These are phyloP conservation scores for Microctenopoma steveboyesi DNA, from an alignment of 2,797 vertebrate species.

Conservation along the genomic window DNA sequence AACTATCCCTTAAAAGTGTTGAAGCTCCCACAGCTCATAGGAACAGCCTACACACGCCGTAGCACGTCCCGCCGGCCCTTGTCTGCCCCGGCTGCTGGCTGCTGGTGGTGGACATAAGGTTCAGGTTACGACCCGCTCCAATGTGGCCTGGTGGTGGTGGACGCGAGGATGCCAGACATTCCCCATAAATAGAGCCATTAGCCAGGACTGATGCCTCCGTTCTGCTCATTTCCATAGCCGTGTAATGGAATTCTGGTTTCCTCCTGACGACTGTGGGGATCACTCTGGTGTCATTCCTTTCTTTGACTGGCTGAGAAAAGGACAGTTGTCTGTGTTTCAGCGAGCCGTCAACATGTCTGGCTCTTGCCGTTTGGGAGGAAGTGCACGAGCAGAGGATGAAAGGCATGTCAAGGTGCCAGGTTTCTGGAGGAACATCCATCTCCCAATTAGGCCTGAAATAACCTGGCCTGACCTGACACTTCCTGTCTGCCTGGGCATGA, in stretches of 20 bases:
- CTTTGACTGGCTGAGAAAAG: slow-evolving; percentile 48
- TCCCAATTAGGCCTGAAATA: slow-evolving; percentile 83
- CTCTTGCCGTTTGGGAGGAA: slow-evolving; percentile 72
- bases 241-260: slow-evolving; percentile 22
- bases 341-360: slow-evolving; percentile 78
- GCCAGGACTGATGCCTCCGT: slow-evolving; percentile 56
- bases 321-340: slow-evolving; percentile 71
- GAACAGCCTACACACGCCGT: slow-evolving; percentile 24
- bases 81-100: slow-evolving; percentile 82
- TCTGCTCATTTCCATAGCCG: slow-evolving; percentile 45
- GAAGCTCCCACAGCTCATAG: slow-evolving; percentile 18
- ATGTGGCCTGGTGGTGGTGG: slow-evolving; percentile 47
- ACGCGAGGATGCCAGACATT: slow-evolving; percentile 65
- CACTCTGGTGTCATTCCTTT: slow-evolving; percentile 44
- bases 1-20: slow-evolving; percentile 6
- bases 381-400: slow-evolving; percentile 71
- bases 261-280: slow-evolving; percentile 11
- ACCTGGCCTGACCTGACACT: slow-evolving; percentile 75
- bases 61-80: slow-evolving; percentile 44
- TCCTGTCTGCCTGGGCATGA: slow-evolving; percentile 65
- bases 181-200: slow-evolving; percentile 77
- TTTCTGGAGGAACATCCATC: slow-evolving; percentile 82
- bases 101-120: slow-evolving; percentile 82
- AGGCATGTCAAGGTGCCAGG: slow-evolving; percentile 82
- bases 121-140: slow-evolving; percentile 70